phyloP scores from a whole-genome alignment of 2,113 vertebrate species.

The Percopsis transmontana region DNA sequence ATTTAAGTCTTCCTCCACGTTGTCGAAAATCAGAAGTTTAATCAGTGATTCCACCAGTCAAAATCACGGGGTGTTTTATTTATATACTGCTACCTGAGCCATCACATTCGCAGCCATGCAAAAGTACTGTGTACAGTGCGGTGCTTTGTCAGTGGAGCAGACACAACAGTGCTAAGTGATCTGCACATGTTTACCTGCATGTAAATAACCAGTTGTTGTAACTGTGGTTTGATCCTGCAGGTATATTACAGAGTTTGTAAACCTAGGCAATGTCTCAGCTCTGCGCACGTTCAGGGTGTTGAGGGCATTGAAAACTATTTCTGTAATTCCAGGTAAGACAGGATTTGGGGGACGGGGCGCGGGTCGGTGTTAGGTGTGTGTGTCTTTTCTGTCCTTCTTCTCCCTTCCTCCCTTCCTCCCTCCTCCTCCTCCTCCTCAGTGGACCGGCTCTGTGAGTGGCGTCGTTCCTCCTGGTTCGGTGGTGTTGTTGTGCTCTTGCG shows the following conservation, averaged over 20 bases:
- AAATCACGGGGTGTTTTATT: conserved; percentile 12
- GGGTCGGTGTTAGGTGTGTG: conserved; percentile 92
- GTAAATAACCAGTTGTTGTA: conserved; percentile 79
- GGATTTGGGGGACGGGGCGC: conserved; percentile 72
- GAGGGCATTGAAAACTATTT: conserved; percentile 99
- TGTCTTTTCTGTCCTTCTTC: conserved; percentile 72
- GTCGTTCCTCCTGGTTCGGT: conserved; percentile 87
- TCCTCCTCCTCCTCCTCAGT: conserved; percentile 68
- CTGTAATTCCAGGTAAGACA: conserved; percentile 99
- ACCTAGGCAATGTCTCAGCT: conserved; percentile 99
- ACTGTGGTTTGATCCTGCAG: conserved; percentile 99
- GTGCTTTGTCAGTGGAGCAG: no score
- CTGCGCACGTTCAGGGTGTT: conserved; percentile 98
- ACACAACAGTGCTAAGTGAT: no score
- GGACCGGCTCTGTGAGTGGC: conserved; percentile 92
- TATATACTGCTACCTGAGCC: no score
- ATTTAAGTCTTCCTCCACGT: no score
- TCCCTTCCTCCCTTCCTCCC: conserved; percentile 56
- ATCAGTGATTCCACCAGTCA: no score
- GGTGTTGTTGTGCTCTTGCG: conserved; percentile 80
- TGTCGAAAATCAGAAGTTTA: no score
- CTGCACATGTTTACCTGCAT: conserved; percentile 34
- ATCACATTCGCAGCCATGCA: no score
- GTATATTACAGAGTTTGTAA: conserved; percentile 99
- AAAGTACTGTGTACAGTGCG: no score